Base-by-base conservation (phyloP, 2,888 invertebrate species). In the Eupsilia transversa region DNA sequence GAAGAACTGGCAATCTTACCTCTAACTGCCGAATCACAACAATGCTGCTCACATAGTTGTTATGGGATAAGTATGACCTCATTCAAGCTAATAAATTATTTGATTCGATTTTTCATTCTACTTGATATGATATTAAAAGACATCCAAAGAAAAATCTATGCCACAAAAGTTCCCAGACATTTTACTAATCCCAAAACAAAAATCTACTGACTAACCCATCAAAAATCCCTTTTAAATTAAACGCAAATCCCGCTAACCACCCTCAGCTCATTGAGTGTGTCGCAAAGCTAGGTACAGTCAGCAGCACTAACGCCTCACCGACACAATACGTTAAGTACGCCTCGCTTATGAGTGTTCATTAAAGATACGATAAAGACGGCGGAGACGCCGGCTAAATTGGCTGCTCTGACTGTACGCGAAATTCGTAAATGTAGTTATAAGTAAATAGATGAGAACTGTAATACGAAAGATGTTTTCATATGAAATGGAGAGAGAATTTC, bases 301-400 rank as follows among this genome's bases (percentile, higher is more conserved):
- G 41, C 72, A 52, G 83, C 78, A 86, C 87, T 86, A 83, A 81
- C 84, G 86, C 82, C 90, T 89, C 88, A 89, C 87, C 89, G 80
- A 90, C 95, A 94, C 95, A 94, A 94, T 94, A 93, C 93, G 92
- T 90, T 94, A 94, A 95, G 93, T 92, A 93, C 92, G 91, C 91
- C 89, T 89, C 92, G 95, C 94, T 96, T 96, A 95, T 94, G 96
- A 96, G 94, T 96, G 96, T 96, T 95, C 96, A 94, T 95, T 95
- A 95, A 95, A 96, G 96, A 96, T 96, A 96, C 95, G 94, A 95
- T 95, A 95, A 96, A 95, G 95, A 94, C 95, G 94, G 91, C 92
- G 93, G 92, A 89, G 90, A 90, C 93, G 87, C 79, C 80, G 92
- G 88, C 90, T 93, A 92, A 94, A 94, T 94, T 94, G 94, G 92